These are phyloP conservation scores for Hydrolagus affinis DNA, from an alignment of 2,113 vertebrate genomes.

Conservation along the genomic window DNA sequence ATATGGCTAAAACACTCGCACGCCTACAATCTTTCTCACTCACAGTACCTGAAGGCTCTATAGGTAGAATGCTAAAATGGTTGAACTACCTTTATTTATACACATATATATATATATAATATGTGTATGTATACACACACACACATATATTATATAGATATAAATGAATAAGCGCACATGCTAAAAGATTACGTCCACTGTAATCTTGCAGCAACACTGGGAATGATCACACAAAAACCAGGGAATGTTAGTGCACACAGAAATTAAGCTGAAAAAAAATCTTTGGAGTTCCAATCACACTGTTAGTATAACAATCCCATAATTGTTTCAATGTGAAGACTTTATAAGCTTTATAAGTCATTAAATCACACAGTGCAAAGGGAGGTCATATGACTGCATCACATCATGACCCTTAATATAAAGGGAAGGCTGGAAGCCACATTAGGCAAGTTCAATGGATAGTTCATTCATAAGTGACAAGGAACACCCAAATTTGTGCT, in stretches of 20 bases:
- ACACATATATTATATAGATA: slow-evolving; percentile 35
- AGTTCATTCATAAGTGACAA: slow-evolving; percentile 58
- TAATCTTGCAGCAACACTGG: slow-evolving; percentile 69
- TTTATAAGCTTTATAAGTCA: slow-evolving; percentile 67
- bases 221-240: slow-evolving; percentile 75
- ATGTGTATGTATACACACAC: slow-evolving; percentile 34
- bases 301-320: slow-evolving; percentile 69
- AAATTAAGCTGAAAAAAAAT: slow-evolving; percentile 66
- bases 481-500: slow-evolving; percentile 60
- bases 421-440: slow-evolving; percentile 70
- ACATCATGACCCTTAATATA: slow-evolving; percentile 56
- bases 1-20: slow-evolving; percentile 44
- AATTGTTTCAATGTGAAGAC: slow-evolving; percentile 58
- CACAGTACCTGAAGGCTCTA: slow-evolving; percentile 81
- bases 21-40: slow-evolving; percentile 52
- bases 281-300: slow-evolving; percentile 85
- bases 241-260: slow-evolving; percentile 80
- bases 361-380: slow-evolving; percentile 79
- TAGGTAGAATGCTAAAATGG: slow-evolving; percentile 73
- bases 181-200: slow-evolving; percentile 71
- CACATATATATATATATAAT: slow-evolving; percentile 38
- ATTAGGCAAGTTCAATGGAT: slow-evolving; percentile 56
- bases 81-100: slow-evolving; percentile 57
- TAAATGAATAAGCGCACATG: slow-evolving; percentile 66
- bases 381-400: slow-evolving; percentile 51